These are phyloP conservation scores for Drosophila kanapiae DNA, from an alignment of 1,140 invertebrate species.

Conservation along the genomic window DNA sequence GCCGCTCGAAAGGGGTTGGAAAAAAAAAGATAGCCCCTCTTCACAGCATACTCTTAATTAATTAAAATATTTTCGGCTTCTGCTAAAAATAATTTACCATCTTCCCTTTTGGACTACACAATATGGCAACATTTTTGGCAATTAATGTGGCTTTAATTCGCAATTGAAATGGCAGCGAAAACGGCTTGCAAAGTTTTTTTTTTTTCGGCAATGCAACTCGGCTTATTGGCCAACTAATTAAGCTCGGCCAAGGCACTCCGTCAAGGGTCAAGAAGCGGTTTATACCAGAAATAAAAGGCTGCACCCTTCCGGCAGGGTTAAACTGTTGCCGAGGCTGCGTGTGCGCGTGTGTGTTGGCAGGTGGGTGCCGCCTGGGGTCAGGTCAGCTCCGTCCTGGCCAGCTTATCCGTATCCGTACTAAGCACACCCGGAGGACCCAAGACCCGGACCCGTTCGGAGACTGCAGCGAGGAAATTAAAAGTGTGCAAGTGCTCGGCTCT, in stretches of 20 bases:
- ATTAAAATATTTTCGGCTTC: slow-evolving; percentile 65
- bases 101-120: not conserved
- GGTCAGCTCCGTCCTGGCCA: not conserved
- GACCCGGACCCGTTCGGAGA: not conserved
- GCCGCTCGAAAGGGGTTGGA: not conserved
- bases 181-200: slow-evolving; percentile 8
- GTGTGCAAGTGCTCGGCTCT: slow-evolving; percentile 45
- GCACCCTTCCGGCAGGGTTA: slow-evolving; percentile 7
- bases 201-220: slow-evolving; percentile 40
- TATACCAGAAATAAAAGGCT: slow-evolving; percentile 37
- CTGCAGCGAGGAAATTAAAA: slow-evolving; percentile 50
- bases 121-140: slow-evolving; percentile 19
- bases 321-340: slow-evolving; percentile 6
- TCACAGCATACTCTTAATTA: slow-evolving; percentile 64
- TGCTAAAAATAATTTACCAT: slow-evolving; percentile 35
- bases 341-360: slow-evolving; percentile 2
- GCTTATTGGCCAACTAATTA: slow-evolving; percentile 65
- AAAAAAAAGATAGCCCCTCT: slow-evolving; percentile 64
- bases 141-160: slow-evolving; percentile 33
- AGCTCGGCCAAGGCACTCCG: slow-evolving; percentile 33
- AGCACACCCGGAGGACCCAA: slow-evolving; percentile 19
- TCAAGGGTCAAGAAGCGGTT: slow-evolving; percentile 44
- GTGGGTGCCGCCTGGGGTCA: slow-evolving; percentile 27
- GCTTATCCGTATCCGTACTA: slow-evolving; percentile 26
- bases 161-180: slow-evolving; percentile 11